Conservation (phyloP, 1,140 invertebrate genomes). For the Orius laevigatus region DNA sequence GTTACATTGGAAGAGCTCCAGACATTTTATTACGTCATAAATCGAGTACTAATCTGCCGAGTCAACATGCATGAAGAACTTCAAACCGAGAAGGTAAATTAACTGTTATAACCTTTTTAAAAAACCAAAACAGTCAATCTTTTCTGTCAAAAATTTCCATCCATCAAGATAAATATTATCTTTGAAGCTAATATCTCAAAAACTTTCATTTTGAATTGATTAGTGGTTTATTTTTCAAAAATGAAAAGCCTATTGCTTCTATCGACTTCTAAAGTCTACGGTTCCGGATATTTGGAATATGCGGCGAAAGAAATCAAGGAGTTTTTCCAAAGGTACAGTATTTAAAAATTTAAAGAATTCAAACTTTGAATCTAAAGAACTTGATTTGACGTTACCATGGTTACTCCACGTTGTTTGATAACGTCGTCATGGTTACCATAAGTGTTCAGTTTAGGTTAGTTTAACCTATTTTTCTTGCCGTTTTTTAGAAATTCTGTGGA, state of each 20-base stretch:
- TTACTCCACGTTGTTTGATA: not conserved
- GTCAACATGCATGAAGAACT: too few relatives aligned
- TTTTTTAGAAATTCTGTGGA: conserved; percentile 41
- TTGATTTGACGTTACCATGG: not conserved
- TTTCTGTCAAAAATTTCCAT: too few relatives aligned
- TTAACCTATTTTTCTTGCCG: not conserved
- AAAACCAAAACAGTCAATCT: too few relatives aligned
- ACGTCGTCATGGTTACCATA: not conserved
- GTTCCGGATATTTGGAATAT: conserved; percentile 46
- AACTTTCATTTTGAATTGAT: too few relatives aligned
- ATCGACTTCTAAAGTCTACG: conserved; percentile 51
- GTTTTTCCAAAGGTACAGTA: conserved; percentile 39
- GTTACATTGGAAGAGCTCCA: too few relatives aligned
- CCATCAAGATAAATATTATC: too few relatives aligned
- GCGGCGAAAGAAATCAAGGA: conserved; percentile 42
- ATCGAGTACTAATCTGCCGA: too few relatives aligned
- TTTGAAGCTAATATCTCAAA: too few relatives aligned
- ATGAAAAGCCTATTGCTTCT: conserved; percentile 32
- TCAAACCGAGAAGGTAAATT: too few relatives aligned
- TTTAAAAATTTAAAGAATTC: conserved; percentile 1
- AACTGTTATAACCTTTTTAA: too few relatives aligned
- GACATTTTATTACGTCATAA: too few relatives aligned
- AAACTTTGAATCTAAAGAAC: not conserved
- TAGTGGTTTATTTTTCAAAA: too few relatives aligned
- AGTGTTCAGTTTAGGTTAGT: not conserved